Evolutionary conservation across 2,113 vertebrate species (phyloP), one percentile per base, ranked within the genome.

Genomic region (Semnornis frantzii): DNA sequence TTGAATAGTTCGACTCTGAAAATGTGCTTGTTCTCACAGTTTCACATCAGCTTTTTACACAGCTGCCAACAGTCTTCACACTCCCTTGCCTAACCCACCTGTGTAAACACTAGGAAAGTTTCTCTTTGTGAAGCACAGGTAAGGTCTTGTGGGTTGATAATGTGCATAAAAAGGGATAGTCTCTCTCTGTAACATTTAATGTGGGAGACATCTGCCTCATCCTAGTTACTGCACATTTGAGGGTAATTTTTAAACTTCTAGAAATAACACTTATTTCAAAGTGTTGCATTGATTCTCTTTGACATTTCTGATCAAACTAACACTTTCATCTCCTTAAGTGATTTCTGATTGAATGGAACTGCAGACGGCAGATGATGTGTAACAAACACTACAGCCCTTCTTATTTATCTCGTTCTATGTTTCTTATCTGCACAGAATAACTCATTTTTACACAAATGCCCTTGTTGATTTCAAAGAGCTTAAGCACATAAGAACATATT

Each of bases 291-390:
- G 39, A 85, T 48, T 75, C 25, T 42, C 28, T 92, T 71, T 96
- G 90, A 86, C 63, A 82, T 93, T 97, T 97, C 83, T 92, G 88
- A 96, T 76, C 92, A 96, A 95, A 95, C n/a, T 85, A 85, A 76
- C 94, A 58, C 24, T 96, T 95, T 91, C 69, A 85, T 73, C 81
- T 90, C 85, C 96, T 95, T 87, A 70, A 70, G 70, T 86, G 48
- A 52, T 94, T 97, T 96, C 82, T 87, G 77, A 73, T 57, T 64
- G 12, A 87, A 88, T 66, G 31, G 24, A 24, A 17, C 16, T 59
- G 34, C 24, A 59, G 50, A 73, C 59, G 6, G 17, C 10, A 93
- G 54, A 21, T 92, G 78, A 91, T 90, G 89, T 17, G 19, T 80
- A 94, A 88, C 75, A 92, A 95, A 93, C 20, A 46, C 25, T 46